phyloP scores from a whole-genome alignment of 2,797 vertebrate genomes.

The Halcyon smyrnensis region DNA sequence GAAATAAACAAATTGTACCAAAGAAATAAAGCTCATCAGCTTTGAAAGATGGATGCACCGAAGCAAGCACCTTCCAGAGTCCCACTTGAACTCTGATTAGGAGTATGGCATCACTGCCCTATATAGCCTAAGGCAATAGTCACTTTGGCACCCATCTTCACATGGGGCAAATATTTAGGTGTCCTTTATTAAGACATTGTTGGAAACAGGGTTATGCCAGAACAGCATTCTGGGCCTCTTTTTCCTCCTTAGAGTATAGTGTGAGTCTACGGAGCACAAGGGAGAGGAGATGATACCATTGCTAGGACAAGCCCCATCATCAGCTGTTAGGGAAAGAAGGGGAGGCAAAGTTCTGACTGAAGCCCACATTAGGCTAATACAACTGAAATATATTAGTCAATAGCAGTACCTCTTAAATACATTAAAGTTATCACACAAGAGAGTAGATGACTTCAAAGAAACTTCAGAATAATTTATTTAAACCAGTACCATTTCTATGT shows the following conservation, averaged over 20 bases:
- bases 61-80: not conserved
- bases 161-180: not conserved
- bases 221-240: not conserved
- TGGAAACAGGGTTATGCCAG: not conserved
- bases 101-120: not conserved
- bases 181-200: not conserved
- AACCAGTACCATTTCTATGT: not conserved
- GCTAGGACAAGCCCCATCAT: not conserved
- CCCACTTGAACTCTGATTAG: not conserved
- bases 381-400: not conserved
- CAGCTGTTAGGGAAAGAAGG: not conserved
- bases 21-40: not conserved
- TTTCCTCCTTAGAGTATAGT: not conserved
- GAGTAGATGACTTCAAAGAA: not conserved
- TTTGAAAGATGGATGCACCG: not conserved
- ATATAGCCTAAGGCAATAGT: not conserved
- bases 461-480: not conserved
- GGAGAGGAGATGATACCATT: not conserved
- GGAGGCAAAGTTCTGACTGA: not conserved
- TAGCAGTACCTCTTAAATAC: not conserved
- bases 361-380: rapidly evolving
- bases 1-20: not conserved
- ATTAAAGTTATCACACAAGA: not conserved
- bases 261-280: not conserved
- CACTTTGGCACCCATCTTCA: not conserved